phyloP scores from a whole-genome alignment of 2,888 invertebrate species.

The Troides helena region DNA sequence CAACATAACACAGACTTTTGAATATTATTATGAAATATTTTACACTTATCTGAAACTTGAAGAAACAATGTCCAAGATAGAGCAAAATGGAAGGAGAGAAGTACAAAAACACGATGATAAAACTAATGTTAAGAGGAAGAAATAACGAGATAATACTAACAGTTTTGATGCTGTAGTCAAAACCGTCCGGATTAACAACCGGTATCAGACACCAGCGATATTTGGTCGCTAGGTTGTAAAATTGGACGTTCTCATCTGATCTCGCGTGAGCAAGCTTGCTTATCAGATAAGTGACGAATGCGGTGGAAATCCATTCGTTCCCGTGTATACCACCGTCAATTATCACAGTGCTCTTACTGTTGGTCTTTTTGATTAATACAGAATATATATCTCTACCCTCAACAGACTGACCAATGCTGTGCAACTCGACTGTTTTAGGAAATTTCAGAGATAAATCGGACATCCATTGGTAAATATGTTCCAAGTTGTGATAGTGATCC shows the following conservation, averaged over 20 bases:
- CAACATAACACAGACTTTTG: no score
- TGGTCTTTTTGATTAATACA: constrained; percentile 39
- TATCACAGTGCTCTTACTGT: constrained; percentile 66
- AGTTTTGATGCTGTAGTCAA: constrained; percentile 61
- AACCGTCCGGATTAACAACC: constrained; percentile 87
- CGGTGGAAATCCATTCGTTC: constrained; percentile 86
- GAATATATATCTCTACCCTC: constrained; percentile 68
- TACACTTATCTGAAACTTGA: no score
- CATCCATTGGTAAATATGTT: constrained; percentile 82
- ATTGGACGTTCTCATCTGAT: constrained; percentile 51
- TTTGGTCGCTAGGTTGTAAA: constrained; percentile 60
- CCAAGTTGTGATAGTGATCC: constrained; percentile 79
- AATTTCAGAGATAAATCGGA: constrained; percentile 62
- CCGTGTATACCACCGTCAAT: constrained; percentile 84
- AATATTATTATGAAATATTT: no score
- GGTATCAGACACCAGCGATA: constrained; percentile 87
- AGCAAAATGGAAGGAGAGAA: no score
- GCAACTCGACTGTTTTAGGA: constrained; percentile 57
- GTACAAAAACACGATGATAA: no score
- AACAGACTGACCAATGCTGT: constrained; percentile 61
- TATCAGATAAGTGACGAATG: constrained; percentile 81
- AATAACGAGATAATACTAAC: constrained; percentile 35
- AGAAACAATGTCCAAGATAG: no score
- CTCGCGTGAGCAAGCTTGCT: constrained; percentile 67
- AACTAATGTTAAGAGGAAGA: no score